phyloP scores from a whole-genome alignment of 37 sponge, comb jelly and placozoan species.

The Haliclona indistincta region DNA sequence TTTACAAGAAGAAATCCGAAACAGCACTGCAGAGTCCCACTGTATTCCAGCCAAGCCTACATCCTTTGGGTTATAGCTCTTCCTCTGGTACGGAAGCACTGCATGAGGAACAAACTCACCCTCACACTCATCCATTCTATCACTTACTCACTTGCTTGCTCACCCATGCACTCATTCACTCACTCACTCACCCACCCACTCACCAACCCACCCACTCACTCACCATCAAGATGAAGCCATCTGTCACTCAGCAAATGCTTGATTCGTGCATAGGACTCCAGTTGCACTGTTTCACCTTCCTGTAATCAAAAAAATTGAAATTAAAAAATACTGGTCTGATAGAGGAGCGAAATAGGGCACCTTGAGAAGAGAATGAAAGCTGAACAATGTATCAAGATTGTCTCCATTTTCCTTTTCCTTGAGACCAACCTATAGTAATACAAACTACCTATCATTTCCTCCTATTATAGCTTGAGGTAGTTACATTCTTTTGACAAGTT shows the following conservation, averaged over 20 bases:
- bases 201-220: too few species aligned
- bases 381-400: slow-evolving; percentile 35
- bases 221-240: slow-evolving; percentile 68
- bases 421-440: slow-evolving; percentile 3
- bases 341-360: slow-evolving; percentile 7
- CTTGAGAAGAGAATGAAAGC: slow-evolving; percentile 36
- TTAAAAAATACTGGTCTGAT: too few species aligned
- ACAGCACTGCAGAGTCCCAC: slow-evolving; percentile 74
- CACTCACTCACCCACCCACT: background rate
- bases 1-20: slow-evolving; percentile 25
- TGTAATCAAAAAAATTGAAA: too few species aligned
- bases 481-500: background rate
- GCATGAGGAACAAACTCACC: background rate
- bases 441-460: too few species aligned
- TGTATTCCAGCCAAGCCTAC: slow-evolving; percentile 42
- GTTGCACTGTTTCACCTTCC: slow-evolving; percentile 52
- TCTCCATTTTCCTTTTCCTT: slow-evolving; percentile 9
- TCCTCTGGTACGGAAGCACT: background rate
- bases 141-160: background rate
- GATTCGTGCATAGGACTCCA: slow-evolving; percentile 72
- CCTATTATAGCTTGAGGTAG: background rate
- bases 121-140: background rate
- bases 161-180: background rate
- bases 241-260: slow-evolving; percentile 48
- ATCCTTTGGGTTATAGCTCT: slow-evolving; percentile 19